Percentiles rank a stretch among this genome's conserved stretches.
Evolutionary conservation across 2,797 vertebrate species (phyloP).

Genomic region (Silurus lanzhouensis): DNA sequence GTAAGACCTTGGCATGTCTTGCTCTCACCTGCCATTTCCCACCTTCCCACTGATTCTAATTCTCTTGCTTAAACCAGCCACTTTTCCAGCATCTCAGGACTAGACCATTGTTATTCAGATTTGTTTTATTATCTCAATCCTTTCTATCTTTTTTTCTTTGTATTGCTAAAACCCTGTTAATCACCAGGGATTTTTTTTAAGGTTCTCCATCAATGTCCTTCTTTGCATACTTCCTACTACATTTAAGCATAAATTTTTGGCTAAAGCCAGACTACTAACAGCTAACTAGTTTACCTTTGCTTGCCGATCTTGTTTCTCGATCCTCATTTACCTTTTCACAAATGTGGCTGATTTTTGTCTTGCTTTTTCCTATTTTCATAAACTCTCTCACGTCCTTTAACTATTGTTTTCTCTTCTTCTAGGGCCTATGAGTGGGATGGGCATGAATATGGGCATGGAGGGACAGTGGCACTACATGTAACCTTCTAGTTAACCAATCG

Average conservation of each 20-base stretch:
- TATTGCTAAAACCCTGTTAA: conserved; percentile 1
- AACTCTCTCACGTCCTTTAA: conserved; percentile 81
- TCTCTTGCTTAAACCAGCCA: conserved; percentile 4
- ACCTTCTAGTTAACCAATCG: conserved; percentile 93
- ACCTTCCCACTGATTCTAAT: conserved; percentile 53
- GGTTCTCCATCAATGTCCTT: conserved; percentile 23
- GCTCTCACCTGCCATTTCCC: conserved; percentile 48
- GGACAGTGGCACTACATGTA: conserved; percentile 99
- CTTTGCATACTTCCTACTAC: not conserved
- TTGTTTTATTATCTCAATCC: conserved; percentile 70
- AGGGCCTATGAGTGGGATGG: conserved; percentile 99
- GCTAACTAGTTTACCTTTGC: not conserved
- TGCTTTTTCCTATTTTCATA: conserved; percentile 64
- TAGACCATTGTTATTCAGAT: conserved; percentile 71
- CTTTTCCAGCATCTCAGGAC: conserved; percentile 60
- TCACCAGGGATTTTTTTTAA: not conserved
- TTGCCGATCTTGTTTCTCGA: not conserved
- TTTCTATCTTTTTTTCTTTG: conserved; percentile 39
- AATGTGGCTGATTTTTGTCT: conserved; percentile 29
- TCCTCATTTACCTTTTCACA: not conserved
- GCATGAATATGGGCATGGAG: conserved; percentile 99
- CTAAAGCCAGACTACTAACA: not conserved
- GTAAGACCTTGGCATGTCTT: conserved; percentile 76
- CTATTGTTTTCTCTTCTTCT: conserved; percentile 83
- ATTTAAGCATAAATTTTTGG: not conserved